These are phyloP conservation scores for Sorex araneus DNA, from an alignment of 2,113 vertebrate species.

Conservation along the genomic window DNA sequence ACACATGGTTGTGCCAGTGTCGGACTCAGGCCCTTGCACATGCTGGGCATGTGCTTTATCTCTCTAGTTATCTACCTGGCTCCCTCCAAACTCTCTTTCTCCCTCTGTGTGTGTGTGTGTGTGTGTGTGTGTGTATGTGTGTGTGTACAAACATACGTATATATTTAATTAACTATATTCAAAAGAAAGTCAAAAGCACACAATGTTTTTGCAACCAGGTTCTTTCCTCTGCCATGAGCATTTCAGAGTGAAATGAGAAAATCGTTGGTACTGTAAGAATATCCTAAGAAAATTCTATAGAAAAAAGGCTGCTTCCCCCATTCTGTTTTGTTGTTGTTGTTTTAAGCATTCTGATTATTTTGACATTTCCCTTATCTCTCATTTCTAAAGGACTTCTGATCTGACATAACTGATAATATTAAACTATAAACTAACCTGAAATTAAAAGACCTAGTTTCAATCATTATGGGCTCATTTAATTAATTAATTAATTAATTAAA, in stretches of 20 bases:
- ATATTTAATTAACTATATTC: background rate
- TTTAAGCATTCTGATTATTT: background rate
- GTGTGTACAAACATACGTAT: too few relatives aligned
- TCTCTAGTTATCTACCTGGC: too few relatives aligned
- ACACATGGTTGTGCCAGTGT: too few relatives aligned
- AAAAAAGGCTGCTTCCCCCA: background rate
- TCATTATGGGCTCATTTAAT: background rate
- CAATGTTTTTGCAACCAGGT: background rate
- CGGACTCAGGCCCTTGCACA: too few relatives aligned
- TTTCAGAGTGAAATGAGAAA: slow-evolving; percentile 11
- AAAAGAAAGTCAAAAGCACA: slow-evolving; percentile 9
- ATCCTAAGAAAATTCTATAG: background rate
- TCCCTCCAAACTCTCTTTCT: too few relatives aligned
- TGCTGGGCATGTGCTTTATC: too few relatives aligned
- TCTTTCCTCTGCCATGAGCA: background rate
- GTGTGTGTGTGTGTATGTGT: too few relatives aligned
- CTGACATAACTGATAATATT: background rate
- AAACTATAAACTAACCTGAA: slow-evolving; percentile 12
- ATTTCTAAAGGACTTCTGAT: slow-evolving; percentile 10
- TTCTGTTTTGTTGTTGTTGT: background rate
- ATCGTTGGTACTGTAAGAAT: background rate
- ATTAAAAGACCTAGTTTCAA: background rate
- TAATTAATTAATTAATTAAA: too few relatives aligned
- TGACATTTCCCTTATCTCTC: slow-evolving; percentile 30
- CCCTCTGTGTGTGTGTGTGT: too few relatives aligned